phyloP scores from a whole-genome alignment of 2,888 invertebrate genomes.

The Elysia crispata region DNA sequence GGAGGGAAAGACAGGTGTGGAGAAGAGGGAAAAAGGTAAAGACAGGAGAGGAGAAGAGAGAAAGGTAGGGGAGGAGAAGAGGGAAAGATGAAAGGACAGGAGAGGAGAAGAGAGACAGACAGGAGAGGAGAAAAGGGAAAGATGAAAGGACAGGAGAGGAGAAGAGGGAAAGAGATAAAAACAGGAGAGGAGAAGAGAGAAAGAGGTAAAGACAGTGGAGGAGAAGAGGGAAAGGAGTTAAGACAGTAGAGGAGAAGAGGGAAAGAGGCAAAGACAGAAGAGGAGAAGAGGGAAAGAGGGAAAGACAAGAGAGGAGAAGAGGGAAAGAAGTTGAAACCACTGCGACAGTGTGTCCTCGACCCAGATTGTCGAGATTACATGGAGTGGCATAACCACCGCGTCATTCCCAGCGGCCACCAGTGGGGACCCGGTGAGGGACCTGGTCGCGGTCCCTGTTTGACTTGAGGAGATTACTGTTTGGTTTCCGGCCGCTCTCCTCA shows the following conservation, averaged over 20 bases:
- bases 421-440: too few species aligned
- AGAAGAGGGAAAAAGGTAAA: too few species aligned
- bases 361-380: too few species aligned
- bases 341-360: too few species aligned
- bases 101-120: neutral
- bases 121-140: neutral
- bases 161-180: too few species aligned
- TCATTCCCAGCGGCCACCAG: too few species aligned
- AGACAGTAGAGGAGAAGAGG: neutral
- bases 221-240: neutral
- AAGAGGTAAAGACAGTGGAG: neutral
- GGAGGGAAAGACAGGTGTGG: too few species aligned
- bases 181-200: neutral
- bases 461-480: too few species aligned
- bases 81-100: neutral
- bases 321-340: neutral
- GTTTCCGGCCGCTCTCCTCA: too few species aligned
- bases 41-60: neutral
- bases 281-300: neutral
- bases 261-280: neutral
- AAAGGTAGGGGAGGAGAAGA: neutral
- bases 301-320: neutral
- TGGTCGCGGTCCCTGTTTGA: too few species aligned
- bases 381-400: too few species aligned
- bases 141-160: too few species aligned